Percentiles rank a stretch among this genome's conserved stretches.
phyloP scores from a whole-genome alignment of 2,797 vertebrate genomes.

The Brotula barbata region DNA sequence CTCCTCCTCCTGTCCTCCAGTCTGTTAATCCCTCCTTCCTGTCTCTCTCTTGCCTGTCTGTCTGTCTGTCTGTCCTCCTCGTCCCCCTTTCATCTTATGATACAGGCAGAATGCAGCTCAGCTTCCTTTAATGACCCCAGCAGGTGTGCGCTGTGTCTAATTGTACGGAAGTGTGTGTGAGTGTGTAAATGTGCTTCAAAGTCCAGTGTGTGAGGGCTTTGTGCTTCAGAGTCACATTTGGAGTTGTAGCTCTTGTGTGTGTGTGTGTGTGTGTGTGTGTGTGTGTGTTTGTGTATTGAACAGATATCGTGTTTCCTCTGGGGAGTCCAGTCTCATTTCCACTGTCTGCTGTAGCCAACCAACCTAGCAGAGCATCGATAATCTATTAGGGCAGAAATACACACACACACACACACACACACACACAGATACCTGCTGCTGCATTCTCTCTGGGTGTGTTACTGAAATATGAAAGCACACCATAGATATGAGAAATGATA shows the following conservation, averaged over 20 bases:
- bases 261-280: conserved; percentile 32
- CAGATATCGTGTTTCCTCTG: conserved; percentile 70
- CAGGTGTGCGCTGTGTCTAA: conserved; percentile 71
- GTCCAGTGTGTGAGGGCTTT: conserved; percentile 30
- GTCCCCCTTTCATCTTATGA: conserved; percentile 63
- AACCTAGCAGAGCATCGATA: conserved; percentile 73
- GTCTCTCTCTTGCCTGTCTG: conserved; percentile 14
- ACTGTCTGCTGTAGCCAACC: conserved; percentile 69
- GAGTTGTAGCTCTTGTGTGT: conserved; percentile 37
- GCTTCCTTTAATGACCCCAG: conserved; percentile 65
- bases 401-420: conserved; percentile 24
- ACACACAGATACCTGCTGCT: conserved; percentile 32
- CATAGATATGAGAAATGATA: conserved; percentile 31
- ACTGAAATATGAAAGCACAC: conserved; percentile 57
- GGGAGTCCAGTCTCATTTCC: conserved; percentile 74
- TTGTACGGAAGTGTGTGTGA: conserved; percentile 55
- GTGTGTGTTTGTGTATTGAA: conserved; percentile 41
- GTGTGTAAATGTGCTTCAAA: conserved; percentile 58
- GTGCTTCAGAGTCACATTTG: conserved; percentile 37
- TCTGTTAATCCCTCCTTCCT: conserved; percentile 40
- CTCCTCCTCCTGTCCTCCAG: conserved; percentile 4
- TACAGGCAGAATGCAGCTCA: conserved; percentile 48
- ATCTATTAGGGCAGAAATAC: conserved; percentile 69
- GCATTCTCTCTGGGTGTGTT: conserved; percentile 30
- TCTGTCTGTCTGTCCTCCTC: conserved; percentile 13